A percentile compares a stretch with the other conserved stretches of the same genome.
These are phyloP conservation scores for Pangasius djambal DNA, from an alignment of 2,797 vertebrate species.

Conservation along the genomic window DNA sequence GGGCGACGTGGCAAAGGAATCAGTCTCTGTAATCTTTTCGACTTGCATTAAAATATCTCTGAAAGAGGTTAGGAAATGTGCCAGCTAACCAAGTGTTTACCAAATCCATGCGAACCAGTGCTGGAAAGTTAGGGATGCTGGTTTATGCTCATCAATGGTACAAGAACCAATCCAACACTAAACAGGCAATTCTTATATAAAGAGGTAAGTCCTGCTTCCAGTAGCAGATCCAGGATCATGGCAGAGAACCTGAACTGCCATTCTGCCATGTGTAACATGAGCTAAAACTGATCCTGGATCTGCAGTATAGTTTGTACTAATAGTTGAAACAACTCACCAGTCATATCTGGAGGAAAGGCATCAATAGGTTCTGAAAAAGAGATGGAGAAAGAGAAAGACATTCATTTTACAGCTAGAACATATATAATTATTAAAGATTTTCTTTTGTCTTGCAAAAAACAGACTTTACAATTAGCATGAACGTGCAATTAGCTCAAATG, in stretches of 20 bases:
- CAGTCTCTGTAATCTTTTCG: not conserved
- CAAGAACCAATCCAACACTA: constrained; percentile 29
- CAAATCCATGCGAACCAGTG: constrained; percentile 22
- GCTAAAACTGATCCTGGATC: constrained; percentile 41
- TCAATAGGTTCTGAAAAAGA: constrained; percentile 84
- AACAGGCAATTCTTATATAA: not conserved
- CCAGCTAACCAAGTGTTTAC: not conserved
- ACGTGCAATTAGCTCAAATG: no score
- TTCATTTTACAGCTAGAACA: not conserved
- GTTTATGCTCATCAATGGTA: not conserved
- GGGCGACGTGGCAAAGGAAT: not conserved
- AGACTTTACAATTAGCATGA: not conserved
- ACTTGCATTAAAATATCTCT: not conserved
- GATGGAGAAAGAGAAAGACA: constrained; percentile 36
- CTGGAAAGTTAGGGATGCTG: not conserved
- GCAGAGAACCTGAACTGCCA: constrained; percentile 14
- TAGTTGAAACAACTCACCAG: constrained; percentile 72
- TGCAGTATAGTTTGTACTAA: constrained; percentile 43
- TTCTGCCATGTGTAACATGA: not conserved
- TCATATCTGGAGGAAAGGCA: constrained; percentile 87
- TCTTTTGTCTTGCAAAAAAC: not conserved
- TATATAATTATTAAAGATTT: not conserved
- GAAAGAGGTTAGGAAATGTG: not conserved
- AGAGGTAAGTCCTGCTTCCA: constrained; percentile 18
- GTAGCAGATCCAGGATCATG: constrained; percentile 39